These are phyloP conservation scores for Carabus problematicus DNA, from an alignment of 2,888 invertebrate genomes.

Conservation along the genomic window DNA sequence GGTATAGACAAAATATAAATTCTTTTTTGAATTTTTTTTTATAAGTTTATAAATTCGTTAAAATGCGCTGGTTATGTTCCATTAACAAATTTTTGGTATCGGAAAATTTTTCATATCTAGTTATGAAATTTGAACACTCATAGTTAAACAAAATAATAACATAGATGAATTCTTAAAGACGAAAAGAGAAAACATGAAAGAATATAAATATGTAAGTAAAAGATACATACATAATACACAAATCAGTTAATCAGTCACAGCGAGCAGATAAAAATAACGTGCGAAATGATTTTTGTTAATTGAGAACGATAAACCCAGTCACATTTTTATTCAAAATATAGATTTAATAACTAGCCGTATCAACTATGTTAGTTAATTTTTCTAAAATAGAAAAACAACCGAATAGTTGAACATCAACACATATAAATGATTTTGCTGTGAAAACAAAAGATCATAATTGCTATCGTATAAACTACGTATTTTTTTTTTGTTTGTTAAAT, in stretches of 20 bases:
- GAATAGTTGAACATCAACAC: slow-evolving; percentile 14
- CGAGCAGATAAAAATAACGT: neutral
- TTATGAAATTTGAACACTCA: slow-evolving; percentile 24
- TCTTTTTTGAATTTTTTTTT: slow-evolving; percentile 35
- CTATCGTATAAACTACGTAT: slow-evolving; percentile 37
- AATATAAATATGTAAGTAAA: neutral
- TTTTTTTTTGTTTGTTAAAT: slow-evolving; percentile 29
- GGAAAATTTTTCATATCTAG: slow-evolving; percentile 6
- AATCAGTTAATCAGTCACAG: too few species aligned
- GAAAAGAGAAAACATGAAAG: too few species aligned
- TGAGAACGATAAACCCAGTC: slow-evolving; percentile 16
- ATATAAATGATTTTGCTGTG: slow-evolving; percentile 15
- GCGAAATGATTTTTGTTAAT: slow-evolving; percentile 18
- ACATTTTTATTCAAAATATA: slow-evolving; percentile 23
- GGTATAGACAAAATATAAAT: slow-evolving; percentile 41
- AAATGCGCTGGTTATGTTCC: slow-evolving; percentile 37
- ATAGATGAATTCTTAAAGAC: too few species aligned
- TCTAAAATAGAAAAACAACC: slow-evolving; percentile 1
- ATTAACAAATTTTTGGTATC: slow-evolving; percentile 12
- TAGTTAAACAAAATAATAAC: slow-evolving; percentile 23
- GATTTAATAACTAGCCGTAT: neutral
- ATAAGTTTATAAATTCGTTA: slow-evolving; percentile 24
- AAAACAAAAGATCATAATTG: slow-evolving; percentile 27
- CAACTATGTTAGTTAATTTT: too few species aligned
- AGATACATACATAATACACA: neutral